Evolutionary conservation across 2,113 vertebrate species (phyloP).

Genomic region (Ctenomys sociabilis): DNA sequence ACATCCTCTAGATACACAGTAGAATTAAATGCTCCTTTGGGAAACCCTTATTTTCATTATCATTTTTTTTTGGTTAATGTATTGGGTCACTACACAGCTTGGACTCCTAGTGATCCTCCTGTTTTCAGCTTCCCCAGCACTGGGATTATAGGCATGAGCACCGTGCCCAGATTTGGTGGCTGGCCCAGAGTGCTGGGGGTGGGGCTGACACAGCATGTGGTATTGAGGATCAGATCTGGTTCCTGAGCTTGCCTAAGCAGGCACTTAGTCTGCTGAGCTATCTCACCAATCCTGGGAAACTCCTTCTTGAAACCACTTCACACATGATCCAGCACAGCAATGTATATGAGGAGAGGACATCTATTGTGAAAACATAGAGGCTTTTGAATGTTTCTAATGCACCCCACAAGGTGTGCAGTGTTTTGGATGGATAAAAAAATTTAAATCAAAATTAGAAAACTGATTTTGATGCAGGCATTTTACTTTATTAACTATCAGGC

Average conservation of each 20-base stretch:
- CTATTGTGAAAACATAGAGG: slow-evolving; percentile 54
- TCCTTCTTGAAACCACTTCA: slow-evolving; percentile 57
- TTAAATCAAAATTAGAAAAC: slow-evolving; percentile 67
- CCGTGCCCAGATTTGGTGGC: no score
- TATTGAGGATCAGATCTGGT: no score
- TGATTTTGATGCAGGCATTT: slow-evolving; percentile 71
- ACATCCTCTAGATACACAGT: not conserved
- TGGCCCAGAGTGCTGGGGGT: no score
- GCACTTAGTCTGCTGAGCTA: no score
- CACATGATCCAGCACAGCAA: not conserved
- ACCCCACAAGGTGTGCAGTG: slow-evolving; percentile 44
- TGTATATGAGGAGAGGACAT: not conserved
- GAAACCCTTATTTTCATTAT: slow-evolving; percentile 13
- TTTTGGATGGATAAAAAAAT: slow-evolving; percentile 17
- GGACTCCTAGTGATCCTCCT: no score
- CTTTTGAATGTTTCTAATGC: slow-evolving; percentile 57
- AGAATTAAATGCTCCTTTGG: not conserved
- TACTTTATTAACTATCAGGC: slow-evolving; percentile 54
- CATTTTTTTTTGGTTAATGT: no score
- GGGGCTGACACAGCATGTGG: no score
- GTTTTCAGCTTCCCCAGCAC: no score
- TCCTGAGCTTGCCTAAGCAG: no score
- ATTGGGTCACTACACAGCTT: no score
- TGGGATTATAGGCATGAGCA: no score
- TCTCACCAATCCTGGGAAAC: not conserved